phyloP scores from a whole-genome alignment of 2,113 vertebrate genomes.

The Cyanoliseus patagonus region DNA sequence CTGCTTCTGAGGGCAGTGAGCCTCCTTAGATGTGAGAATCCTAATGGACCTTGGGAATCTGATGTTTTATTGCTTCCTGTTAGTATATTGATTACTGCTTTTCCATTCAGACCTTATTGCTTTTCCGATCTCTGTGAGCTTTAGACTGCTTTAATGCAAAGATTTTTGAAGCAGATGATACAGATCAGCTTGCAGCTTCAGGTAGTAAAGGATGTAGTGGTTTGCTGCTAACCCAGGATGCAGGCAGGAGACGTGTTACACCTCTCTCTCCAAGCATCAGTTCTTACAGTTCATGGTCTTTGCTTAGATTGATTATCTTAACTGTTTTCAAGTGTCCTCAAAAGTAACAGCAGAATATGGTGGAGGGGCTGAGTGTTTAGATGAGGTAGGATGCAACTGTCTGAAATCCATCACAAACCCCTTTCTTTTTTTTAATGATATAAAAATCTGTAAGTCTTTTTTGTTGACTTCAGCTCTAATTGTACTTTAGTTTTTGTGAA shows the following conservation, averaged over 20 bases:
- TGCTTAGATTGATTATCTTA: not conserved
- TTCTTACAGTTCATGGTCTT: not conserved
- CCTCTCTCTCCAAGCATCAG: not conserved
- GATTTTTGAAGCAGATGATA: not conserved
- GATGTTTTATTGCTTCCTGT: not conserved
- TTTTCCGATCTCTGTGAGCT: not conserved
- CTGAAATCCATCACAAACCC: not conserved
- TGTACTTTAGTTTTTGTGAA: not conserved
- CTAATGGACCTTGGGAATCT: not conserved
- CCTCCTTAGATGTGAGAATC: not conserved
- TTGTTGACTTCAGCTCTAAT: not conserved
- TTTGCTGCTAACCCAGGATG: not conserved
- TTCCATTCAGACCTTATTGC: not conserved
- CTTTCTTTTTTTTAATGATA: too few species aligned
- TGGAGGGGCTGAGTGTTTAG: not conserved
- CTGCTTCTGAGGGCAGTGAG: rapidly evolving
- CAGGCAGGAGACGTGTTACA: not conserved
- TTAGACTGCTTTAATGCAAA: not conserved
- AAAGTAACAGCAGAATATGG: not conserved
- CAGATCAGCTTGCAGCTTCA: not conserved
- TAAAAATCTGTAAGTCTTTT: not conserved
- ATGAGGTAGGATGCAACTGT: not conserved
- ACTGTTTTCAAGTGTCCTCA: not conserved
- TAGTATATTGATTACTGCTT: not conserved
- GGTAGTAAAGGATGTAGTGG: not conserved